phyloP scores from a whole-genome alignment of 2,888 invertebrate species.

The Cosmopolites sordidus region DNA sequence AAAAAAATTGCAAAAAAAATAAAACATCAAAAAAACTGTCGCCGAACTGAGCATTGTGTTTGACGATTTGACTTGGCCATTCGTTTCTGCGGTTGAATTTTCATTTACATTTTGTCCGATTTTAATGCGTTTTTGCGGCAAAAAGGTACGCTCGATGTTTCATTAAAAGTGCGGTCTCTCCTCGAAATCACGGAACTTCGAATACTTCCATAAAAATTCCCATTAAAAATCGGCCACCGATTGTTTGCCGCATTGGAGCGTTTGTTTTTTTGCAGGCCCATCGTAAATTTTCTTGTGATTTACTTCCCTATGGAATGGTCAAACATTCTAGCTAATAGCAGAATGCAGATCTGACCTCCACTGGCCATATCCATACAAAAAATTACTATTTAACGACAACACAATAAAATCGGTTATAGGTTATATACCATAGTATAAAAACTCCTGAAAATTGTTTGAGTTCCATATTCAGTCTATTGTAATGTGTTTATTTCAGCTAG shows the following conservation, averaged over 20 bases:
- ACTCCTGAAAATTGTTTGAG: too few species aligned
- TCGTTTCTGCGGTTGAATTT: conserved; percentile 43
- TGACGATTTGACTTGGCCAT: conserved; percentile 37
- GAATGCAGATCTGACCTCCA: too few species aligned
- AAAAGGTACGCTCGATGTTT: conserved; percentile 41
- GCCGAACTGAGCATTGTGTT: conserved; percentile 2
- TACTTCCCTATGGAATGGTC: neutral
- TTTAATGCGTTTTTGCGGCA: conserved; percentile 45
- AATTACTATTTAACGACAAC: too few species aligned
- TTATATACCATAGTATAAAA: too few species aligned
- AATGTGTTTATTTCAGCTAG: too few species aligned
- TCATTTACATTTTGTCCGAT: conserved; percentile 44
- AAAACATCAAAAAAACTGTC: neutral
- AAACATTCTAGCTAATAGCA: too few species aligned
- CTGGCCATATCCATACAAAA: too few species aligned
- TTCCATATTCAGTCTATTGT: too few species aligned
- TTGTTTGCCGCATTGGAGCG: conserved; percentile 8
- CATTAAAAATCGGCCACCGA: conserved; percentile 25
- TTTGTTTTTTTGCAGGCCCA: neutral
- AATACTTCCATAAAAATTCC: conserved; percentile 36
- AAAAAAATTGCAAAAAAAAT: neutral
- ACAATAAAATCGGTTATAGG: too few species aligned
- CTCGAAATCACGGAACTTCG: conserved; percentile 39
- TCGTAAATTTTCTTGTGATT: conserved; percentile 1
- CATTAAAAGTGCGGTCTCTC: conserved; percentile 41